These are phyloP conservation scores for Cephus sareptanus DNA, from an alignment of 2,888 invertebrate species.

Conservation along the genomic window DNA sequence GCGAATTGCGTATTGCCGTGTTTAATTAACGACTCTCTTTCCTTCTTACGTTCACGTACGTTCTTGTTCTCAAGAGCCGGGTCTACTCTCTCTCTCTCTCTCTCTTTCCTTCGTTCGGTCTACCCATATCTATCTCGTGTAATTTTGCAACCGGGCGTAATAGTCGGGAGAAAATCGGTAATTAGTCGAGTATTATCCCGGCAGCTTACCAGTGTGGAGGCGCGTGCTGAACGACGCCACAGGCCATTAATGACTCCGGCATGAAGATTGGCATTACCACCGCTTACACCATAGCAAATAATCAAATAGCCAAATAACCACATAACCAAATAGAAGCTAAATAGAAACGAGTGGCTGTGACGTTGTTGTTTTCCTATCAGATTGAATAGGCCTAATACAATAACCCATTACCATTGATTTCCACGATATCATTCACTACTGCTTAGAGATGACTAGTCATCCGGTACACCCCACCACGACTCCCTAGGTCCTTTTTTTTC, in stretches of 20 bases:
- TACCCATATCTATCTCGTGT: neutral
- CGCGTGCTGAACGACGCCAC: neutral
- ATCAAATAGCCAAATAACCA: neutral
- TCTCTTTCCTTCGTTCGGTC: neutral
- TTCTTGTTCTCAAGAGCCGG: neutral
- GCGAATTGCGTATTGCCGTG: neutral
- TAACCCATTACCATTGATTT: neutral
- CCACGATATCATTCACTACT: neutral
- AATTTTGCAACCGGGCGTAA: conserved; percentile 16
- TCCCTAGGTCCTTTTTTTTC: neutral
- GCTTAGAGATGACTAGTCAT: neutral
- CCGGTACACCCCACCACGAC: neutral
- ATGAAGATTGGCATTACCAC: neutral
- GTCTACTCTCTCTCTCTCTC: neutral
- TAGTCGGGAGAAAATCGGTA: conserved; percentile 19
- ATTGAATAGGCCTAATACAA: neutral
- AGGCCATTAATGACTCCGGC: neutral
- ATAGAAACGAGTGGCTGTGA: neutral
- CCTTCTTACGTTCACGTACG: neutral
- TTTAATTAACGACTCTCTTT: neutral
- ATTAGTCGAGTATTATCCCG: conserved; percentile 19
- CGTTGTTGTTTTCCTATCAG: neutral
- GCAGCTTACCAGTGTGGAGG: neutral
- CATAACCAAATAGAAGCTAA: neutral
- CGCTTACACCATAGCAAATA: neutral